phyloP scores from a whole-genome alignment of 2,797 vertebrate species.

The Lerista edwardsae region DNA sequence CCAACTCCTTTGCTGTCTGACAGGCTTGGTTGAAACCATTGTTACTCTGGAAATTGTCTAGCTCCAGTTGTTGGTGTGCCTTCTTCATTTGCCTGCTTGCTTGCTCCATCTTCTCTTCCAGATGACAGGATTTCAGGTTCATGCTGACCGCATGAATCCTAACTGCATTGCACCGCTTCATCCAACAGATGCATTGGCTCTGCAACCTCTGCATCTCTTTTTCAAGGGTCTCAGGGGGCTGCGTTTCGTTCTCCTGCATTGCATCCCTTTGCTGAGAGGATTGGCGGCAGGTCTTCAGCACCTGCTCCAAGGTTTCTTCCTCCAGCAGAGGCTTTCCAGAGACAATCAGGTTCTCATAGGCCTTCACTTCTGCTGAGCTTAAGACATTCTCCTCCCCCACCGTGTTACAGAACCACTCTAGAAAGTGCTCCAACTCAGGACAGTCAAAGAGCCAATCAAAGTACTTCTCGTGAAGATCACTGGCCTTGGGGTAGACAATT shows the following conservation, averaged over 20 bases:
- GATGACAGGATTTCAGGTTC: constrained; percentile 31
- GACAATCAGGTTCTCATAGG: constrained; percentile 41
- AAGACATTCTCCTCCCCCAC: constrained; percentile 44
- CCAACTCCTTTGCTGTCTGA: constrained; percentile 25
- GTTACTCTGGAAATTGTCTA: constrained; percentile 31
- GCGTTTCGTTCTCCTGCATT: fast-evolving
- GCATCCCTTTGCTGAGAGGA: fast-evolving
- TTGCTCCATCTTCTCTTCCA: constrained; percentile 27
- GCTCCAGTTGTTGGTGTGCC: constrained; percentile 30
- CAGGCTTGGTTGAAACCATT: constrained; percentile 32
- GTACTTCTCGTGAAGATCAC: constrained; percentile 38
- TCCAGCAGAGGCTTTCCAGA: constrained; percentile 62
- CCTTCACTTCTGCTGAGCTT: constrained; percentile 49
- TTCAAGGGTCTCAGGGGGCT: constrained; percentile 38
- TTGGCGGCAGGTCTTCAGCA: background rate
- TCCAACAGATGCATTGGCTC: fast-evolving
- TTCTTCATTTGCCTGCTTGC: constrained; percentile 10
- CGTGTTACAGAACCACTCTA: constrained; percentile 48
- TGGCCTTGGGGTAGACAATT: constrained; percentile 31
- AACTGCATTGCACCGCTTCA: constrained; percentile 39
- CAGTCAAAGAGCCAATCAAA: constrained; percentile 64
- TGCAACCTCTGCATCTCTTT: constrained; percentile 51
- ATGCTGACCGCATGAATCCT: background rate
- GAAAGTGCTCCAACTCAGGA: constrained; percentile 49
- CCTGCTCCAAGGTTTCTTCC: constrained; percentile 15